A percentile compares a stretch with the other conserved stretches of the same genome.
Evolutionary conservation across 2,888 invertebrate genomes (phyloP).

Genomic region (Epsilonema sp.): DNA sequence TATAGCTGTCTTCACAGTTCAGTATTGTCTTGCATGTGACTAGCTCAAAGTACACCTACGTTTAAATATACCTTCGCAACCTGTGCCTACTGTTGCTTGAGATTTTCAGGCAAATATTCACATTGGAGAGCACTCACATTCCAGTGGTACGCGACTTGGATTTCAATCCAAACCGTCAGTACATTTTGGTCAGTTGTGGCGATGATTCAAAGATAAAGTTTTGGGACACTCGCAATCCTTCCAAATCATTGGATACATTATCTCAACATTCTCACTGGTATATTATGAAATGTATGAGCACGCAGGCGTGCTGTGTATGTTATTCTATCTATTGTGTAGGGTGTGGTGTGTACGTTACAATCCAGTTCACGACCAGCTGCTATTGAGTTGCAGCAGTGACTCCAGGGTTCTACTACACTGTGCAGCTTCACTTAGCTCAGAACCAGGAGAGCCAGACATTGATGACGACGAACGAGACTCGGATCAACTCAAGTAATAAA

Average conservation of each 20-base stretch:
- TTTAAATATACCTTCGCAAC: too few species aligned
- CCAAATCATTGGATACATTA: conserved; percentile 46
- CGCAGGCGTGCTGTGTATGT: too few species aligned
- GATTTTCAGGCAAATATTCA: conserved; percentile 49
- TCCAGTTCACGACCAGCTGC: conserved; percentile 82
- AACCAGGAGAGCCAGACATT: conserved; percentile 31
- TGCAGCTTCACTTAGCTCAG: conserved; percentile 65
- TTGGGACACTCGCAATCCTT: conserved; percentile 68
- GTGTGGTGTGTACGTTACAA: conserved; percentile 87
- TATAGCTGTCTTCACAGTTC: too few species aligned
- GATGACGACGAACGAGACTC: conserved; percentile 26
- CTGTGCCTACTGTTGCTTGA: too few species aligned
- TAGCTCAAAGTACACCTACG: too few species aligned
- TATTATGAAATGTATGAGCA: neutral
- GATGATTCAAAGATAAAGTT: conserved; percentile 86
- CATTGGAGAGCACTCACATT: conserved; percentile 63
- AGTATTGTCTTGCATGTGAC: too few species aligned
- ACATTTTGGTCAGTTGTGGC: conserved; percentile 74
- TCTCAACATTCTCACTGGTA: conserved; percentile 39
- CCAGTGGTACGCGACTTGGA: conserved; percentile 73
- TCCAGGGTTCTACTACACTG: conserved; percentile 70
- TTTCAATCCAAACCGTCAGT: conserved; percentile 84
- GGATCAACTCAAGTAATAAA: too few species aligned
- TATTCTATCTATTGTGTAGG: too few species aligned
- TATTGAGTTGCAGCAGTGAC: conserved; percentile 82